Conservation (phyloP, 2,113 vertebrate species). For the Lucifuga dentata region DNA sequence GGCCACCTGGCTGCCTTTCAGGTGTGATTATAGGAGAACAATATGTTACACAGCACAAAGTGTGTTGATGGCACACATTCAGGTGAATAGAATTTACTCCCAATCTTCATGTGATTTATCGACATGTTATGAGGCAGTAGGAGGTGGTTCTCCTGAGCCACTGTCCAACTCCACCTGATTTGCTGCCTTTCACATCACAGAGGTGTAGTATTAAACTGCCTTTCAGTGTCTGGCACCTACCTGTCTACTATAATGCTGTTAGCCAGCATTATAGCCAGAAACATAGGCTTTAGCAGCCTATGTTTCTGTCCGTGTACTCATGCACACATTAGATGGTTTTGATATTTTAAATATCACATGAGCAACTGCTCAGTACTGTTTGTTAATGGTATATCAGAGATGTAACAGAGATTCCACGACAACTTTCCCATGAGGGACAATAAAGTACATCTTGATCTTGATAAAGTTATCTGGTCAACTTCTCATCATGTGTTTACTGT, state of each 20-base stretch:
- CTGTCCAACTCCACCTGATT: constrained; percentile 31
- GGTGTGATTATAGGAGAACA: constrained; percentile 39
- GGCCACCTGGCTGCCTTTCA: constrained; percentile 57
- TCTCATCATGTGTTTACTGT: neutral
- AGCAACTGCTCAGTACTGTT: neutral
- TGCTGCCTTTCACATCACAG: constrained; percentile 24
- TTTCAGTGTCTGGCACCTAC: constrained; percentile 33
- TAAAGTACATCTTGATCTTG: no score
- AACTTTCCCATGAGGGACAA: no score
- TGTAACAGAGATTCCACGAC: no score
- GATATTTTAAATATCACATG: neutral
- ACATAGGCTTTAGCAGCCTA: no score
- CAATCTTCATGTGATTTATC: constrained; percentile 36
- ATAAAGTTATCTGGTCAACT: no score
- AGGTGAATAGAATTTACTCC: constrained; percentile 24
- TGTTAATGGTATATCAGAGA: no score
- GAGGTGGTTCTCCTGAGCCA: neutral
- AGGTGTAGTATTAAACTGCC: constrained; percentile 43
- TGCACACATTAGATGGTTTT: no score
- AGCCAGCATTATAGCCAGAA: constrained; percentile 32
- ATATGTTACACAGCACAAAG: constrained; percentile 34
- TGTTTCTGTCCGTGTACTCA: no score
- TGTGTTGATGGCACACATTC: constrained; percentile 45
- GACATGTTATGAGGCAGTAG: constrained; percentile 3
- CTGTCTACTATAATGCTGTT: constrained; percentile 12